phyloP scores from a whole-genome alignment of 2,113 vertebrate species.

The Enhydra lutris region DNA sequence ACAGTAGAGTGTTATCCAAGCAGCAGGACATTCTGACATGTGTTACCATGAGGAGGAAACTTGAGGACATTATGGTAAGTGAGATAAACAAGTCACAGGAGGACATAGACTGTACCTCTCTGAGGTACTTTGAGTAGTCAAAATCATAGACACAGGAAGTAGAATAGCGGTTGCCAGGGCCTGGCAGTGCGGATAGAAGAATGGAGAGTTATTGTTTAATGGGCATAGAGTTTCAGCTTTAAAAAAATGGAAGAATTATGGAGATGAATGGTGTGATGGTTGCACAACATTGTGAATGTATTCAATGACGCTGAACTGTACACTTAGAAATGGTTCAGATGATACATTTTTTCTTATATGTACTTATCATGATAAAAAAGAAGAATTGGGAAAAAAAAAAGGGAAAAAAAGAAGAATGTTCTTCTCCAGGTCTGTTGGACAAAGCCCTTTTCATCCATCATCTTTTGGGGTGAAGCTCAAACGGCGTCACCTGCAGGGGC shows the following conservation, averaged over 20 bases:
- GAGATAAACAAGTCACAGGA: not conserved
- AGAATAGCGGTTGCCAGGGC: not conserved
- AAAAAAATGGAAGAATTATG: not conserved
- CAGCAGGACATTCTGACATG: not conserved
- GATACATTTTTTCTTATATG: not conserved
- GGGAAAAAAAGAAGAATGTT: not conserved
- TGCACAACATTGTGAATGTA: not conserved
- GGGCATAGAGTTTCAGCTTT: not conserved
- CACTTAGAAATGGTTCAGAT: not conserved
- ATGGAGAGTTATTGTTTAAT: not conserved
- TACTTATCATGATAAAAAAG: not conserved
- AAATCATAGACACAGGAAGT: not conserved
- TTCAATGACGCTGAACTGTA: too few species aligned
- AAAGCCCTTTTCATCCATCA: not conserved
- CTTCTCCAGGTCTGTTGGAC: not conserved
- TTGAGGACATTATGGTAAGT: not conserved
- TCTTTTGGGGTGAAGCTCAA: not conserved
- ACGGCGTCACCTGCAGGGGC: not conserved
- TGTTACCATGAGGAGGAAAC: not conserved
- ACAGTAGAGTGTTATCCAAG: too few species aligned
- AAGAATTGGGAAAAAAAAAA: not conserved
- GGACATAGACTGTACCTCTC: too few species aligned
- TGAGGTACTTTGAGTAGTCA: not conserved
- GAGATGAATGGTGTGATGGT: not conserved
- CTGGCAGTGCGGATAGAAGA: too few species aligned